Percentiles rank a stretch among this genome's conserved stretches.
Conservation (phyloP, 1,140 invertebrate genomes). For the Phenacoccus solenopsis region DNA sequence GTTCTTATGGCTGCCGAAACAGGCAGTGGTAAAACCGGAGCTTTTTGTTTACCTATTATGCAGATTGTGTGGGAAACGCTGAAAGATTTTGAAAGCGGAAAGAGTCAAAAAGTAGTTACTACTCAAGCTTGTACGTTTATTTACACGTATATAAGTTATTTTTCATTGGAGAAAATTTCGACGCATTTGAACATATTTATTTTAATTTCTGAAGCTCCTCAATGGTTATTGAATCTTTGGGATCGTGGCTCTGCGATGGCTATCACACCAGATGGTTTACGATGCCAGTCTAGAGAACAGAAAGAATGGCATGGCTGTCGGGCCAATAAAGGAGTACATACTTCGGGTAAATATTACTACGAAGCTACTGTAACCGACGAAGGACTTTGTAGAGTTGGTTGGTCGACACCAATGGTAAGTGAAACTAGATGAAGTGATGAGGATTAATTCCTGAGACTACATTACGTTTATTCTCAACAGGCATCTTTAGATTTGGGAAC, state of each 20-base stretch:
- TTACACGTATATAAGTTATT: background rate
- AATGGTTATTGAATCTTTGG: slow-evolving; percentile 75
- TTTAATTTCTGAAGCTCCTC: slow-evolving; percentile 28
- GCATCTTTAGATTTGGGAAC: slow-evolving; percentile 56
- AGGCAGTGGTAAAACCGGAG: slow-evolving; percentile 95
- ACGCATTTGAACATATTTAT: background rate
- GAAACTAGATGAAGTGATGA: too few species aligned
- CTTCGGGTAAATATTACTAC: slow-evolving; percentile 80
- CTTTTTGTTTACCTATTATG: slow-evolving; percentile 93
- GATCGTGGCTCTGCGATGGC: slow-evolving; percentile 79
- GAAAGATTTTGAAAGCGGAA: slow-evolving; percentile 72
- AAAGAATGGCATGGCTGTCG: slow-evolving; percentile 90
- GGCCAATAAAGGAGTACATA: slow-evolving; percentile 74
- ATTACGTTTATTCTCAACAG: slow-evolving; percentile 27
- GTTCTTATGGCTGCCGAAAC: slow-evolving; percentile 99
- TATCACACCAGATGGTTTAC: slow-evolving; percentile 78
- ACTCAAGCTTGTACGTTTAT: slow-evolving; percentile 29
- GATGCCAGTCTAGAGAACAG: slow-evolving; percentile 83
- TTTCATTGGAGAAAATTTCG: background rate
- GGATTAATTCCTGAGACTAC: too few species aligned
- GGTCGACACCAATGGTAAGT: slow-evolving; percentile 59
- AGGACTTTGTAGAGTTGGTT: slow-evolving; percentile 91
- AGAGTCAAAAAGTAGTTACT: slow-evolving; percentile 36
- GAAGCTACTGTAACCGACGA: slow-evolving; percentile 91
- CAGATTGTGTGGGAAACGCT: slow-evolving; percentile 98